Evolutionary conservation across 2,888 invertebrate genomes (phyloP).

Genomic region (Hyposoter didymator): DNA sequence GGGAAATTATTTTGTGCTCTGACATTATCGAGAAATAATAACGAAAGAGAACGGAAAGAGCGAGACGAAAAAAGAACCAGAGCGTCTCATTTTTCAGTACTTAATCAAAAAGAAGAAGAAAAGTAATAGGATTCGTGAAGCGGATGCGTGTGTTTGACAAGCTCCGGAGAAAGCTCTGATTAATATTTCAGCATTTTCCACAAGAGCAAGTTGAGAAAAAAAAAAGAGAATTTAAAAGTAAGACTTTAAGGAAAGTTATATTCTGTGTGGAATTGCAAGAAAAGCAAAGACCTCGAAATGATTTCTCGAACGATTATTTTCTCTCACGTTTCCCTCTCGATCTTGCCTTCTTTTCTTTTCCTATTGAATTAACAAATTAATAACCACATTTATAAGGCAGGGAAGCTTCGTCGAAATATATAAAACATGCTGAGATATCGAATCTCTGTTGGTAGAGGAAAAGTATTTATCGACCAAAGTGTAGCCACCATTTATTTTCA

Average conservation of each 20-base stretch:
- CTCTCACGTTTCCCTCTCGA: background rate
- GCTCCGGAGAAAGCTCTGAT: constrained; percentile 58
- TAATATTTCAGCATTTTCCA: constrained; percentile 61
- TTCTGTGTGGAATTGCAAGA: constrained; percentile 21
- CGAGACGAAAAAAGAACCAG: background rate
- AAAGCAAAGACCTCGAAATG: background rate
- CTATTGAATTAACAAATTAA: background rate
- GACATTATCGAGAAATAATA: constrained; percentile 27
- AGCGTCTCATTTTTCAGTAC: constrained; percentile 28
- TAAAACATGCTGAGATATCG: background rate
- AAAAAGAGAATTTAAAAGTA: constrained; percentile 27
- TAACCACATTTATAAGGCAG: background rate
- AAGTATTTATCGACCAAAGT: background rate
- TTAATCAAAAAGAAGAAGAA: constrained; percentile 44
- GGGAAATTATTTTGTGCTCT: constrained; percentile 33
- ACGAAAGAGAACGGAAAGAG: background rate
- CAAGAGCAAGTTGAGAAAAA: constrained; percentile 21
- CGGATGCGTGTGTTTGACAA: constrained; percentile 62
- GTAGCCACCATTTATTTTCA: background rate
- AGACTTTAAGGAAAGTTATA: constrained; percentile 17
- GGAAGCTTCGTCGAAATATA: background rate
- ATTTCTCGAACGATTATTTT: constrained; percentile 40
- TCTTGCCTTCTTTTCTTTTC: background rate
- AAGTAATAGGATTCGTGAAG: constrained; percentile 54
- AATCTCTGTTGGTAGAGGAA: background rate